Conservation (phyloP, 1,140 invertebrate genomes). For the Batillaria attramentaria region DNA sequence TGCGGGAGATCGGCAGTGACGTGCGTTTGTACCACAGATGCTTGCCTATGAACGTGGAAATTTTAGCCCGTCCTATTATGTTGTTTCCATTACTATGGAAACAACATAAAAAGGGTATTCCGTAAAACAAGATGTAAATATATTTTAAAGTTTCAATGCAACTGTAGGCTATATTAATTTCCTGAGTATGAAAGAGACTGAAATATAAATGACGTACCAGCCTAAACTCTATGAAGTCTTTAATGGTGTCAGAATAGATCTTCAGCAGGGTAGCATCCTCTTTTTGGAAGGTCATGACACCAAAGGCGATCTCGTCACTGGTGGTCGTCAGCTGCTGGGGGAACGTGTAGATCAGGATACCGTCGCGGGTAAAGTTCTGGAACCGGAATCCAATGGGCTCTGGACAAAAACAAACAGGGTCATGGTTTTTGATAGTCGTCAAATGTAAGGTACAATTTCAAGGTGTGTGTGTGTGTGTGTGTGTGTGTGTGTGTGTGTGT, state of each 20-base stretch:
- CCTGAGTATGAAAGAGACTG: no score
- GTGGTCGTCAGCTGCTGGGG: conserved; percentile 32
- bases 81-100: no score
- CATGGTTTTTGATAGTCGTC: neutral
- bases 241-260: conserved; percentile 47
- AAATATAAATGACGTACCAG: conserved; percentile 57
- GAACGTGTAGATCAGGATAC: conserved; percentile 54
- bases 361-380: conserved; percentile 40
- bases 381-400: conserved; percentile 62
- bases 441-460: neutral
- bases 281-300: conserved; percentile 63
- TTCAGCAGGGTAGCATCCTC: conserved; percentile 56
- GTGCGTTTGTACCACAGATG: no score
- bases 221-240: conserved; percentile 61
- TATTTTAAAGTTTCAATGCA: no score
- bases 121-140: no score
- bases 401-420: conserved; percentile 43
- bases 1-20: no score
- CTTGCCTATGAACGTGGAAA: no score
- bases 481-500: neutral
- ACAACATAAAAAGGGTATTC: no score
- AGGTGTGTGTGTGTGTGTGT: neutral
- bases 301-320: conserved; percentile 60
- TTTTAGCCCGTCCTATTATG: no score
- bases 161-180: no score